These are phyloP conservation scores for Diplodus sargus DNA, from an alignment of 2,797 vertebrate genomes.

Conservation along the genomic window DNA sequence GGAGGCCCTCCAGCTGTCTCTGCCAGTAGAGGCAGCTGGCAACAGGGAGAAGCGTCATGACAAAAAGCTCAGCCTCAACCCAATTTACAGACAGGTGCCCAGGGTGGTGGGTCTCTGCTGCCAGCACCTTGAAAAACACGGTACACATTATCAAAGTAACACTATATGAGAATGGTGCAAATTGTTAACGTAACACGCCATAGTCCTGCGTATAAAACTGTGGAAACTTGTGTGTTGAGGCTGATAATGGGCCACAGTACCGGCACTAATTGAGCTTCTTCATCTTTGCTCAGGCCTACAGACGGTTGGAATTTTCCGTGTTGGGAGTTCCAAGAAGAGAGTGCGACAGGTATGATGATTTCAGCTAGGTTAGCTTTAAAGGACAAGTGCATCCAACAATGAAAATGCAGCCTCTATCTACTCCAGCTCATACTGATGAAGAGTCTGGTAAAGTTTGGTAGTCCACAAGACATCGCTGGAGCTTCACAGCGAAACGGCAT, in stretches of 20 bases:
- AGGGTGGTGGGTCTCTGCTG: slow-evolving; percentile 96
- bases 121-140: slow-evolving; percentile 95
- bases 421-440: too few relatives aligned
- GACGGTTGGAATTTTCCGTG: slow-evolving; percentile 97
- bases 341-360: slow-evolving; percentile 91
- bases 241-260: not conserved
- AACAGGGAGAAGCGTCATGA: slow-evolving; percentile 93
- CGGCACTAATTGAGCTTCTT: slow-evolving; percentile 20
- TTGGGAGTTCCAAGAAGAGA: slow-evolving; percentile 98
- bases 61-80: slow-evolving; percentile 97
- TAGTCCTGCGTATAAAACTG: not conserved
- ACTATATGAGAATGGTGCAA: not conserved
- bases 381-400: too few relatives aligned
- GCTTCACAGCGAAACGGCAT: too few relatives aligned
- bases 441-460: too few relatives aligned
- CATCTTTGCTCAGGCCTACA: slow-evolving; percentile 88
- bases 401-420: too few relatives aligned
- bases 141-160: slow-evolving; percentile 80
- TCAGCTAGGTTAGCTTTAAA: not conserved
- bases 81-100: slow-evolving; percentile 97
- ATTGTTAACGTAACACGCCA: not conserved
- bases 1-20: slow-evolving; percentile 96
- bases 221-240: not conserved
- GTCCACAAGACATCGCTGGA: too few relatives aligned
- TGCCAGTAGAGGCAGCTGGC: slow-evolving; percentile 90